Conservation (phyloP, 2,113 vertebrate genomes). For the Cochlearius cochlearius region DNA sequence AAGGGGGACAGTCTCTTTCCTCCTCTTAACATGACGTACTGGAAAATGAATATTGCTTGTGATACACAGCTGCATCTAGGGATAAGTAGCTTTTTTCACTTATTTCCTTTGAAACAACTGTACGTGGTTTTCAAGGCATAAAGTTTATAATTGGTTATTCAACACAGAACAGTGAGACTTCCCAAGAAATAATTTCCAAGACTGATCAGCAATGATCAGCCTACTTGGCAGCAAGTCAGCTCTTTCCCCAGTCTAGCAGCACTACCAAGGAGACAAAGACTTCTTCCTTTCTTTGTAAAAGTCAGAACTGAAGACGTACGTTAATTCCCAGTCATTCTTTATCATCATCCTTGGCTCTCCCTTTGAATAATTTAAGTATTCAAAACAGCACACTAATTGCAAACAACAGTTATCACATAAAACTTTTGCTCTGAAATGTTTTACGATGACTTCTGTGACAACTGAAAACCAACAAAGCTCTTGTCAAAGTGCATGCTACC, state of each 20-base stretch:
- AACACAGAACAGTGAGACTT: background rate
- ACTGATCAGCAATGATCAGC: background rate
- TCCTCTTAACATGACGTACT: background rate
- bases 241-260: background rate
- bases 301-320: background rate
- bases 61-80: background rate
- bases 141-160: background rate
- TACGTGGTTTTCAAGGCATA: background rate
- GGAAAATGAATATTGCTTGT: background rate
- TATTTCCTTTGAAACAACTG: background rate
- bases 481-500: background rate
- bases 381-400: constrained; percentile 26
- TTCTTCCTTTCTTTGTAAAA: background rate
- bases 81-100: background rate
- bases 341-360: constrained; percentile 10
- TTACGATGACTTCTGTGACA: background rate
- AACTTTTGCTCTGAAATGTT: constrained; percentile 17
- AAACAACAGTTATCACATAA: background rate
- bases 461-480: background rate
- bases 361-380: constrained; percentile 11
- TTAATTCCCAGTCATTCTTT: constrained; percentile 4
- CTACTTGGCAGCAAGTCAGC: background rate
- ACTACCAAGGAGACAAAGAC: background rate
- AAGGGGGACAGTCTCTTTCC: background rate
- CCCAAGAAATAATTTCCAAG: background rate